Conservation (phyloP, 2,888 invertebrate genomes). For the Crematogaster levior region DNA sequence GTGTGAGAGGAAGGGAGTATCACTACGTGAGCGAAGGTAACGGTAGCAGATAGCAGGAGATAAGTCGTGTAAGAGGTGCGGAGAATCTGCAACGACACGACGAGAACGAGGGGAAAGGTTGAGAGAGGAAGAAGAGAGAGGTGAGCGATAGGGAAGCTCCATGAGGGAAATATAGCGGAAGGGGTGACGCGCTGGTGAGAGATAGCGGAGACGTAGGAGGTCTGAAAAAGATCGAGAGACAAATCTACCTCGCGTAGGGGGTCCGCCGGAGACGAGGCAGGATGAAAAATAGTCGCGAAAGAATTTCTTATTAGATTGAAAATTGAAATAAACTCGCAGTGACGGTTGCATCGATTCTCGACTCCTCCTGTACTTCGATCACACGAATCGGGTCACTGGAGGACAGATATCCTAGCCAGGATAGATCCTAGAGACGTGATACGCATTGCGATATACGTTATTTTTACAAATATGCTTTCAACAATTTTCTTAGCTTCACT, state of each 20-base stretch:
- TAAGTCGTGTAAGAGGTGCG: conserved; percentile 73
- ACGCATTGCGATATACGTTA: conserved; percentile 21
- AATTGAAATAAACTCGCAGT: conserved; percentile 76
- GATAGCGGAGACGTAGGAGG: conserved; percentile 49
- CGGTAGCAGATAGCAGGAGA: conserved; percentile 75
- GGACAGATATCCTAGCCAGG: conserved; percentile 46
- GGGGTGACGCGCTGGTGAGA: conserved; percentile 33
- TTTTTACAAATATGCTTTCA: conserved; percentile 36
- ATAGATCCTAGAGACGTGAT: conserved; percentile 35
- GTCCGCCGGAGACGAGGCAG: conserved; percentile 53
- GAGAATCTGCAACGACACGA: conserved; percentile 35
- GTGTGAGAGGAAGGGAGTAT: conserved; percentile 2
- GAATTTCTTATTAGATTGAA: conserved; percentile 82
- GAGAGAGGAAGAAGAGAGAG: conserved; percentile 47
- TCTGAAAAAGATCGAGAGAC: conserved; percentile 62
- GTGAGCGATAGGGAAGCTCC: conserved; percentile 63
- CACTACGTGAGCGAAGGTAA: conserved; percentile 46
- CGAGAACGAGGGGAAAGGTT: conserved; percentile 56
- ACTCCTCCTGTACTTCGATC: conserved; percentile 31
- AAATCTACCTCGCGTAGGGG: conserved; percentile 69
- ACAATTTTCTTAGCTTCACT: conserved; percentile 6
- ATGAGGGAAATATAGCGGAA: conserved; percentile 55
- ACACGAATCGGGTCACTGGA: conserved; percentile 47
- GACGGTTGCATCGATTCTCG: conserved; percentile 59
- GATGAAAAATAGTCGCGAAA: conserved; percentile 70